These are phyloP conservation scores for Poecilus cupreus DNA, from an alignment of 2,888 invertebrate genomes.

Conservation along the genomic window DNA sequence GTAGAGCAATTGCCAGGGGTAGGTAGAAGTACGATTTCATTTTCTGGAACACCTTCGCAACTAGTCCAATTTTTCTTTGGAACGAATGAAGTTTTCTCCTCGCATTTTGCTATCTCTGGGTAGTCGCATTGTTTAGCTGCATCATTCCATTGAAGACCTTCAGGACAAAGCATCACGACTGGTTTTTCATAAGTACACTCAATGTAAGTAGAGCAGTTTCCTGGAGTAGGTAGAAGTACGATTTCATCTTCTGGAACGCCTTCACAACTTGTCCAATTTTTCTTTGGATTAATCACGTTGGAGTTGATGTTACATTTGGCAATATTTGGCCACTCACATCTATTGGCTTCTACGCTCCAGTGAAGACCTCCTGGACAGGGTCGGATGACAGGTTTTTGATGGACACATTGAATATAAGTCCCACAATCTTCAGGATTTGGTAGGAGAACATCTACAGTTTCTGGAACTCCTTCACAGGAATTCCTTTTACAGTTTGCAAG, in stretches of 20 bases:
- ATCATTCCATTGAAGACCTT: conserved; percentile 54
- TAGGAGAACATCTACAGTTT: neutral
- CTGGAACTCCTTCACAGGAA: conserved; percentile 33
- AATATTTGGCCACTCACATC: conserved; percentile 59
- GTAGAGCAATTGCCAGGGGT: conserved; percentile 43
- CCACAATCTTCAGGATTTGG: conserved; percentile 46
- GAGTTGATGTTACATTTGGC: conserved; percentile 45
- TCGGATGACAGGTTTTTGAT: conserved; percentile 43
- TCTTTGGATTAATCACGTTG: neutral
- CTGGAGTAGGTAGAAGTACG: conserved; percentile 43
- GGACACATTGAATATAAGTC: conserved; percentile 45
- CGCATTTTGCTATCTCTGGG: conserved; percentile 23
- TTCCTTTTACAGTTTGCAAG: conserved; percentile 18
- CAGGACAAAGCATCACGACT: conserved; percentile 13
- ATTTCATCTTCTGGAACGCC: conserved; percentile 4
- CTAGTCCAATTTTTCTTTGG: neutral
- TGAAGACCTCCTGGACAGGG: conserved; percentile 57
- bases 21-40: neutral
- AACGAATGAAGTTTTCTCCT: neutral
- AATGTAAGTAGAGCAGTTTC: conserved; percentile 37
- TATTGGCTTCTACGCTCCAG: conserved; percentile 54
- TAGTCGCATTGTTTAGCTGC: conserved; percentile 55
- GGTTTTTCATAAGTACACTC: conserved; percentile 30
- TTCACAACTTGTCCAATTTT: neutral
- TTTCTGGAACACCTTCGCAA: conserved; percentile 21